A percentile compares a stretch with the other conserved stretches of the same genome.
These are phyloP conservation scores for Neostethus bicornis DNA, from an alignment of 2,797 vertebrate genomes.

Conservation along the genomic window DNA sequence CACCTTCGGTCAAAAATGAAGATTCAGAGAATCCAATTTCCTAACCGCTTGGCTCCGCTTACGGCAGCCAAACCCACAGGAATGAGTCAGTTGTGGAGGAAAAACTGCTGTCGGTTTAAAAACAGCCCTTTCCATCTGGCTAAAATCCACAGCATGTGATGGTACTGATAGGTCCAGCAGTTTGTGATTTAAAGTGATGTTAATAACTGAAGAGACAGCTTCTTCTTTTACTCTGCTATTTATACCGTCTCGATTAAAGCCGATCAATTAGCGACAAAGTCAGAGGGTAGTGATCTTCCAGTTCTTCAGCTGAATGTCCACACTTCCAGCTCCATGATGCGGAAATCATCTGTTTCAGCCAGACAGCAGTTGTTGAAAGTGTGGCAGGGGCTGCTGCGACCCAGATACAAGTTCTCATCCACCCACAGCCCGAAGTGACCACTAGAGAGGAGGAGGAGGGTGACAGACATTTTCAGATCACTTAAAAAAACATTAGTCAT, in stretches of 20 bases:
- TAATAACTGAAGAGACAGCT: slow-evolving; percentile 27
- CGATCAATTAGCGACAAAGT: slow-evolving; percentile 10
- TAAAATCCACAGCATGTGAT: slow-evolving; percentile 39
- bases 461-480: background rate
- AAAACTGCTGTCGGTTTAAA: slow-evolving; percentile 16
- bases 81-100: slow-evolving; percentile 40
- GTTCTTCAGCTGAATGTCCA: slow-evolving; percentile 82
- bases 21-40: slow-evolving; percentile 36
- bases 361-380: slow-evolving; percentile 86
- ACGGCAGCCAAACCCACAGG: slow-evolving; percentile 46
- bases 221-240: slow-evolving; percentile 28
- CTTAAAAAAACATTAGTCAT: background rate
- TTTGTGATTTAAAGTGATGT: slow-evolving; percentile 29
- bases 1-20: slow-evolving; percentile 18
- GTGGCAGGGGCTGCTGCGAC: slow-evolving; percentile 82
- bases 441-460: slow-evolving; percentile 45
- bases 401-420: slow-evolving; percentile 81
- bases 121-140: slow-evolving; percentile 28
- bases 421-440: slow-evolving; percentile 87
- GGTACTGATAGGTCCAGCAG: slow-evolving; percentile 34
- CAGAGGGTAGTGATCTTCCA: background rate
- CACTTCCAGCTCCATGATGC: slow-evolving; percentile 82
- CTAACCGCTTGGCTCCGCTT: slow-evolving; percentile 19
- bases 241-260: slow-evolving; percentile 36
- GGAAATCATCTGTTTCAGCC: slow-evolving; percentile 81